Evolutionary conservation across 1,140 invertebrate genomes (phyloP).

Genomic region (Diploscapter pachys): DNA sequence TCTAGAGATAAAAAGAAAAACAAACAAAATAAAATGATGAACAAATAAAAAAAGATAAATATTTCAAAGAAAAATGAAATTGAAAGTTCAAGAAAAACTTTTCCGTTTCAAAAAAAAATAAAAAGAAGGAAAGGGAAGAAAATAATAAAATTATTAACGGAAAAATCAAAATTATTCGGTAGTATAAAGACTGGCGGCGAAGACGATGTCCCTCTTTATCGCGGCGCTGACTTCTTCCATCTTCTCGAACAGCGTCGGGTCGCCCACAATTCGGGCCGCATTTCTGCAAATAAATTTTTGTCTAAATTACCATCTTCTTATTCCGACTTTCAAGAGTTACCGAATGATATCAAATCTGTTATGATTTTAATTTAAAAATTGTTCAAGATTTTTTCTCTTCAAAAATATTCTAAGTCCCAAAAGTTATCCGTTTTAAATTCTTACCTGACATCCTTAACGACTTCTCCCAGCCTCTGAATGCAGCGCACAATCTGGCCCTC

Average conservation of each 20-base stretch:
- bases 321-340: no score
- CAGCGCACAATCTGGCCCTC: conserved; percentile 96
- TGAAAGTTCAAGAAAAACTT: background rate
- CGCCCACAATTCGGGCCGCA: conserved; percentile 85
- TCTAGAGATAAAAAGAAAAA: no score
- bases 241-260: conserved; percentile 81
- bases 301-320: background rate
- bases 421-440: background rate
- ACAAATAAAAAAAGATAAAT: no score
- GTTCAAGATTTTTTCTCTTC: background rate
- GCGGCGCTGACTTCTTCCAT: conserved; percentile 88
- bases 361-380: no score
- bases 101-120: background rate
- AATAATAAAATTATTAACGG: background rate
- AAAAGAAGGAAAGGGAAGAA: background rate
- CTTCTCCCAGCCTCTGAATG: conserved; percentile 92
- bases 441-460: conserved; percentile 70
- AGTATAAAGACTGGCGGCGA: conserved; percentile 92
- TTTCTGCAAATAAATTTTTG: conserved; percentile 69
- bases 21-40: no score
- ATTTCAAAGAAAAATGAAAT: no score
- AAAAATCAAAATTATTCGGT: conserved; percentile 25
- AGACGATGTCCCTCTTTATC: conserved; percentile 96
- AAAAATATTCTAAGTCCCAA: background rate
- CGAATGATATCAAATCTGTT: no score